A percentile compares a stretch with the other conserved stretches of the same genome.
These are phyloP conservation scores for Linepithema humile DNA, from an alignment of 1,140 invertebrate genomes.

Conservation along the genomic window DNA sequence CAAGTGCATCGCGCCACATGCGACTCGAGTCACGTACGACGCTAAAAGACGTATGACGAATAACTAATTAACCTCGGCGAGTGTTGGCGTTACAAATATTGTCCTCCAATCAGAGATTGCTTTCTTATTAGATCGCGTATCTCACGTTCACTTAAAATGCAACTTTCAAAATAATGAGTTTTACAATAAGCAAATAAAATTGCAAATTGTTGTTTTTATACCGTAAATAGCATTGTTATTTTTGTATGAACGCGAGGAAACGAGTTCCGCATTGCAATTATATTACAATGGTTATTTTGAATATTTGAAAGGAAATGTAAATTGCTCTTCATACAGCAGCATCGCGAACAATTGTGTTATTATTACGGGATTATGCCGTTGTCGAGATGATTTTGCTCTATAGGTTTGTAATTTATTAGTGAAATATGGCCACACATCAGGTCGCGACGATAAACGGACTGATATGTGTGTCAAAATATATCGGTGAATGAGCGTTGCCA, in stretches of 20 bases:
- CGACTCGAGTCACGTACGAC: slow-evolving; percentile 42
- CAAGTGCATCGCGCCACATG: slow-evolving; percentile 47
- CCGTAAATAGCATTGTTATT: not conserved
- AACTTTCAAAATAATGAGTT: not conserved
- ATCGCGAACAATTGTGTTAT: slow-evolving; percentile 38
- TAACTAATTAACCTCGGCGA: slow-evolving; percentile 5
- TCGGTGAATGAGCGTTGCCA: slow-evolving; percentile 21
- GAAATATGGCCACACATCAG: slow-evolving; percentile 46
- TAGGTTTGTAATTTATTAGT: slow-evolving; percentile 45
- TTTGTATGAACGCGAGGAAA: not conserved
- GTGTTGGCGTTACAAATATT: not conserved
- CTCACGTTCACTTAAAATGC: not conserved
- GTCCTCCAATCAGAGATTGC: not conserved
- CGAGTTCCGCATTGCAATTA: slow-evolving; percentile 14
- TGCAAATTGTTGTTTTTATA: not conserved
- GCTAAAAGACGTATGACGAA: slow-evolving; percentile 36
- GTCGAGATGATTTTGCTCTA: slow-evolving; percentile 43
- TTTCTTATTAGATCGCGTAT: not conserved
- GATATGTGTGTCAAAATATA: slow-evolving; percentile 44
- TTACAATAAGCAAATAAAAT: not conserved
- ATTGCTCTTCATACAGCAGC: slow-evolving; percentile 24
- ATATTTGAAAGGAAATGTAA: slow-evolving; percentile 40
- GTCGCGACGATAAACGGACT: slow-evolving; percentile 37
- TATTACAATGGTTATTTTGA: slow-evolving; percentile 33
- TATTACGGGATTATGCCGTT: slow-evolving; percentile 37